Evolutionary conservation across 1,140 invertebrate species (phyloP).

Genomic region (Drosophila baimaii): DNA sequence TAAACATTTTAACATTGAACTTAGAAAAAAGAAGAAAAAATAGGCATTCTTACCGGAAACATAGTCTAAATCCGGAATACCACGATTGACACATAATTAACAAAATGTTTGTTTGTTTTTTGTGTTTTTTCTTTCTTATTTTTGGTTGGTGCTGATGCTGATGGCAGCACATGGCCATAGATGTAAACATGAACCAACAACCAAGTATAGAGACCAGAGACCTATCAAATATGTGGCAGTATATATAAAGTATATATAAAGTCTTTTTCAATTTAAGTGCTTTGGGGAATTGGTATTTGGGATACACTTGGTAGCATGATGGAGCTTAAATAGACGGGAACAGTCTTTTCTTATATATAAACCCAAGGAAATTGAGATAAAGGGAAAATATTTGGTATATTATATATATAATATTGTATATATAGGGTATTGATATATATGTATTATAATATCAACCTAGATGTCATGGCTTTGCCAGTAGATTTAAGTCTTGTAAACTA

Average conservation of each 20-base stretch:
- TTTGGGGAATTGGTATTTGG: background rate
- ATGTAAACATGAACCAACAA: conserved; percentile 7
- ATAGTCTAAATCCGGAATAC: conserved; percentile 3
- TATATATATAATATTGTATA: too few species aligned
- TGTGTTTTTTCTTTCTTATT: background rate
- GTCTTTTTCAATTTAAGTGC: background rate
- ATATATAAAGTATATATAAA: background rate
- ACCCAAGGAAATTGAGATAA: background rate
- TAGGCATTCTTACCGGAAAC: conserved; percentile 2
- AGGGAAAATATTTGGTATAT: background rate
- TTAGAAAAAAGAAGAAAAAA: background rate
- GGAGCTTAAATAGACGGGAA: too few species aligned
- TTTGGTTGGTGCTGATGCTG: conserved; percentile 1
- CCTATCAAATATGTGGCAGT: background rate
- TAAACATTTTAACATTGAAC: background rate
- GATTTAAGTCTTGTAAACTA: too few species aligned
- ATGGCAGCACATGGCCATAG: conserved; percentile 14
- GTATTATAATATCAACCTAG: too few species aligned
- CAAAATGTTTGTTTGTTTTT: conserved; percentile 15
- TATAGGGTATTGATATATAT: too few species aligned
- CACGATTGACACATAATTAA: background rate
- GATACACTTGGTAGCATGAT: background rate
- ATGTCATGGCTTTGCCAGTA: too few species aligned
- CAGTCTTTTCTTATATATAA: background rate
- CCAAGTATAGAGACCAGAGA: background rate